Evolutionary conservation across 2,113 vertebrate genomes (phyloP), one percentile per base, ranked within the genome.

Genomic region (Glaucomys volans): DNA sequence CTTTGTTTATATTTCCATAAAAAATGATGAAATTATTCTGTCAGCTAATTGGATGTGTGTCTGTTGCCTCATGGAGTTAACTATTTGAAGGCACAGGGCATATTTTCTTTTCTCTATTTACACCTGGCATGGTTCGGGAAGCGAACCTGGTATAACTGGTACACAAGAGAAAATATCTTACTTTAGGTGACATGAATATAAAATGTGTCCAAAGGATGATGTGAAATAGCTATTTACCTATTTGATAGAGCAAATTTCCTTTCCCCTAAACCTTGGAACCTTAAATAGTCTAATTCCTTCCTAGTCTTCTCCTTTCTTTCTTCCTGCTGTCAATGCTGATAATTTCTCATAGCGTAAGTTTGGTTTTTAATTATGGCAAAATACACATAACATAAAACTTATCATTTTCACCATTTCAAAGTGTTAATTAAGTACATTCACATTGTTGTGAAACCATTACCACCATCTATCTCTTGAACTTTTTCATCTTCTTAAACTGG

Each of bases 201-300:
- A 74, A 47, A 62, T 67, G 14, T 24, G 9, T 26, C 32, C 35
- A 69, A 40, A 64, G 0, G 13, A 40, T 18, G 50, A 24, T 1
- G 80, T 3, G 14, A 22, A 42, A 35, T 26, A 67, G 2, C 30
- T 54, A 40, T 28, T 35, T 47, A 14, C 12, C 52, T 47, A 8
- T 42, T 24, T 3, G 66, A 14, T 14, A 0, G 24, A 74, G 22
- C 16, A 1, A 12, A 62, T 26, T 4, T 18, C 44, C n/a, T 64
- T 59, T 57, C 35, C 11, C 8, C 62, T 59, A 0, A 16, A 22
- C 28, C 18, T 28, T 32, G 37, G 52, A n/a, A 30, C 20, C 52
- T 11, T 5, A 1, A 2, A 4, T 4, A 17, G 11, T 2, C 11
- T 6, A 18, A 32, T 9, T 67, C 37, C n/a, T 59, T 24, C 26